phyloP scores from a whole-genome alignment of 2,113 vertebrate species.

The Donacobius atricapilla region DNA sequence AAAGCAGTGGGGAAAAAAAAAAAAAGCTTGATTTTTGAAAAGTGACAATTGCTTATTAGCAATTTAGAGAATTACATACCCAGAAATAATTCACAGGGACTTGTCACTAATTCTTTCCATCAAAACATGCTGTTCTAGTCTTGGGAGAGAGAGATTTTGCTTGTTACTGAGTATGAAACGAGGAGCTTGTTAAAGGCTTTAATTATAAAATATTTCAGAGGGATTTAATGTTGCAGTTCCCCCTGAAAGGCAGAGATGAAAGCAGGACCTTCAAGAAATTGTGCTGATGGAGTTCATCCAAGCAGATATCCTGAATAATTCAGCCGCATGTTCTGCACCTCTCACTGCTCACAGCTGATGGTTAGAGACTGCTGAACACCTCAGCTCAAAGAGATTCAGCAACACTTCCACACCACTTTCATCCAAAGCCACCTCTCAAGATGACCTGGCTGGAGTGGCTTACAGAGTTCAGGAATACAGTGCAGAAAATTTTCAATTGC shows the following conservation, averaged over 20 bases:
- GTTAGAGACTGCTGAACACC: background rate
- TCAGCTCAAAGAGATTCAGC: background rate
- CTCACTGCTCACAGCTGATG: background rate
- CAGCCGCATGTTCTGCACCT: background rate
- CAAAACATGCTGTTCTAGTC: background rate
- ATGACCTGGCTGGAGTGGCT: background rate
- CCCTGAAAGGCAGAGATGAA: background rate
- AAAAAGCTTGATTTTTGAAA: background rate
- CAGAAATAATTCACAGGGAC: slow-evolving; percentile 36
- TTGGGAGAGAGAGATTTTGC: slow-evolving; percentile 8
- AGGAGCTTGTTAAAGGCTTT: background rate
- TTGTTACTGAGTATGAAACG: background rate
- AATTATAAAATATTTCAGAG: slow-evolving; percentile 18
- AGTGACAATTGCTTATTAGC: slow-evolving; percentile 54
- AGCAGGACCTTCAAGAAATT: background rate
- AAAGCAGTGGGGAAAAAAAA: fast-evolving
- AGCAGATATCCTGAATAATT: slow-evolving; percentile 15
- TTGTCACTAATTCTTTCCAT: background rate
- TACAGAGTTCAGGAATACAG: background rate
- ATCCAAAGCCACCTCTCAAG: background rate
- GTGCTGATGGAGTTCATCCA: background rate
- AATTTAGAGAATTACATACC: slow-evolving; percentile 28
- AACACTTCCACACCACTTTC: background rate
- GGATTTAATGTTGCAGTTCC: background rate
- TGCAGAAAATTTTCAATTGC: background rate